Conservation (phyloP, 2,113 vertebrate species). For the Stegastes partitus region DNA sequence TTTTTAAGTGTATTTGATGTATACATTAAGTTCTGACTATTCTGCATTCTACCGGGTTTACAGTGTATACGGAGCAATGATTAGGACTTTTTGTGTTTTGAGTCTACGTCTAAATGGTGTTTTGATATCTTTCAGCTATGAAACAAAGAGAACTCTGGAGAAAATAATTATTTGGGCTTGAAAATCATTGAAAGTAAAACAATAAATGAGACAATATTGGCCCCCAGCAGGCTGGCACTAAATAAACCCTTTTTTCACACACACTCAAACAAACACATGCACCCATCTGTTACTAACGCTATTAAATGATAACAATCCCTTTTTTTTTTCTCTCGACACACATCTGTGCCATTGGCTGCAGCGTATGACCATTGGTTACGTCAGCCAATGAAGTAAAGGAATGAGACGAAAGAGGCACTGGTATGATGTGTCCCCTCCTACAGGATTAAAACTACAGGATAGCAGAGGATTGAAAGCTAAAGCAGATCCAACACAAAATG, state of each 20-base stretch:
- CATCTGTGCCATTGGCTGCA: constrained; percentile 56
- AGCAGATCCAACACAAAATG: constrained; percentile 59
- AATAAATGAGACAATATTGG: background rate
- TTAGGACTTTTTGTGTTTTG: too few species aligned
- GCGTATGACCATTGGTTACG: background rate
- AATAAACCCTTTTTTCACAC: constrained; percentile 16
- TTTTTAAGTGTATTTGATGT: too few species aligned
- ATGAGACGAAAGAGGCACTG: constrained; percentile 44
- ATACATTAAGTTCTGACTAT: too few species aligned
- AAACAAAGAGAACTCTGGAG: too few species aligned
- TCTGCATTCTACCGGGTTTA: too few species aligned
- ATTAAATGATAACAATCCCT: constrained; percentile 61
- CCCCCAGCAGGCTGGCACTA: background rate
- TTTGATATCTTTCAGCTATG: background rate
- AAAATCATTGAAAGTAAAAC: background rate
- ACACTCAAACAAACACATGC: constrained; percentile 12
- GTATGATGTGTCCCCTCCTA: constrained; percentile 6
- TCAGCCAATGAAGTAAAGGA: constrained; percentile 62
- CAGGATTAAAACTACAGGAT: constrained; percentile 73
- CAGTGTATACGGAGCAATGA: too few species aligned
- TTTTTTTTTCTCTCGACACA: constrained; percentile 39
- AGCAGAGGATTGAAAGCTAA: constrained; percentile 73
- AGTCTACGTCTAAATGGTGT: background rate
- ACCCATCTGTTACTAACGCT: constrained; percentile 70
- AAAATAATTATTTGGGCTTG: background rate